Evolutionary conservation across 1,140 invertebrate genomes (phyloP), one percentile per base, ranked within the genome.

Genomic region (Odontomachus brunneus): DNA sequence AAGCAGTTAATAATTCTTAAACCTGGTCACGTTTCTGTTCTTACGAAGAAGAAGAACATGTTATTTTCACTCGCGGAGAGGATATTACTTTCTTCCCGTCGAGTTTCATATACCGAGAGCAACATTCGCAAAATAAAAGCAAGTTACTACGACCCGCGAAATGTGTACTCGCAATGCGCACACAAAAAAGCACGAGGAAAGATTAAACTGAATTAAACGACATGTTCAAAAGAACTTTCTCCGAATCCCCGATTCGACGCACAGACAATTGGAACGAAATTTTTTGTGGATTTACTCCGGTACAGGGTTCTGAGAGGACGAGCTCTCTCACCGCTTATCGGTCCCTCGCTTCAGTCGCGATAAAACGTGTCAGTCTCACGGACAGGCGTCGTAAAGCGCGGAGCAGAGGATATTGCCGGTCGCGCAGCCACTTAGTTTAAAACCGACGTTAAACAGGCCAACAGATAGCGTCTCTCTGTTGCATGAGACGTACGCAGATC

Each of bases 391-490:
- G 48, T 73, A 38, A 63, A 65, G 44, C 12, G 55, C 38, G 12
- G 53, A 65, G 44, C 62, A 80, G 51, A 44, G 33, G 59, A 15
- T 59, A 49, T 33, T 44, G n/a, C 24, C 57, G 2, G 44, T 57
- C 2, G n/a, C 49, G 59, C 38, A 11, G 63, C 51, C 49, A 62
- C 49, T 88, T 86, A 81, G 69, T 29, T 74, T 44, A 44, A 82
- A 83, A 29, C 26, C 59, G 78, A 83, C 53, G 75, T 84, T 69
- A 76, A 87, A 78, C 57, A 78, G 59, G 24, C n/a, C 60, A 73
- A 80, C 67, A 66, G 63, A 33, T 51, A 55, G 60, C 51, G 57
- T 60, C 15, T 48, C 24, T 74, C 75, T 15, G 7, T n/a, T n/a
- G n/a, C 38, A 66, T 12, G 17, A 74, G 65, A 53, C 19, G 38